Evolutionary conservation across 2,888 invertebrate genomes (phyloP).

Genomic region (Monoplex corrugatus): DNA sequence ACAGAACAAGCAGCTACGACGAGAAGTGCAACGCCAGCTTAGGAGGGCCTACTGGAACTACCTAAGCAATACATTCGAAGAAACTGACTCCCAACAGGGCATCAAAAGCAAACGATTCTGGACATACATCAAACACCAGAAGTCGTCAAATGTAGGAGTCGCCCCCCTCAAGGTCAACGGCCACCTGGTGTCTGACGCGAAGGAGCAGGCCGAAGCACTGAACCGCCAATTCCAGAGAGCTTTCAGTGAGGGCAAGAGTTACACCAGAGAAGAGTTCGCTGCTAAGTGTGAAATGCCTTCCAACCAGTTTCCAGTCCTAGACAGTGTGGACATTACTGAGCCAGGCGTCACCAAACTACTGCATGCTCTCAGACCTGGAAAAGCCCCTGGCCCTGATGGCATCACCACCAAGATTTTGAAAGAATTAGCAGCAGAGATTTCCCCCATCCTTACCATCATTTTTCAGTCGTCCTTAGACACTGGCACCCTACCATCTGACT

Average conservation of each 20-base stretch:
- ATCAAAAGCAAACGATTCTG: slow-evolving; percentile 4
- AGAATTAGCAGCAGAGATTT: slow-evolving; percentile 11
- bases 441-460: slow-evolving; percentile 28
- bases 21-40: background rate
- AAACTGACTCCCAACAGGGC: background rate
- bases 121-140: slow-evolving; percentile 24
- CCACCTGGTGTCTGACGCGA: slow-evolving; percentile 4
- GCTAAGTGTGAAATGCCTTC: background rate
- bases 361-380: background rate
- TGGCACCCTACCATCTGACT: slow-evolving; percentile 12
- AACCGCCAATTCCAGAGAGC: slow-evolving; percentile 3
- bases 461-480: slow-evolving; percentile 26
- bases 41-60: background rate
- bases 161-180: slow-evolving; percentile 23
- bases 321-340: background rate
- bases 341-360: background rate
- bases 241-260: background rate
- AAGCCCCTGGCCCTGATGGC: slow-evolving; percentile 23
- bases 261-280: slow-evolving; percentile 7
- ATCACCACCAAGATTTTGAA: slow-evolving; percentile 11
- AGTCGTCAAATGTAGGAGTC: background rate
- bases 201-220: slow-evolving; percentile 1
- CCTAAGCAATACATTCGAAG: background rate
- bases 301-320: background rate
- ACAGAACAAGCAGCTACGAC: background rate